A percentile compares a stretch with the other conserved stretches of the same genome.
Evolutionary conservation across 2,888 invertebrate genomes (phyloP).

Genomic region (Dicycla oo): DNA sequence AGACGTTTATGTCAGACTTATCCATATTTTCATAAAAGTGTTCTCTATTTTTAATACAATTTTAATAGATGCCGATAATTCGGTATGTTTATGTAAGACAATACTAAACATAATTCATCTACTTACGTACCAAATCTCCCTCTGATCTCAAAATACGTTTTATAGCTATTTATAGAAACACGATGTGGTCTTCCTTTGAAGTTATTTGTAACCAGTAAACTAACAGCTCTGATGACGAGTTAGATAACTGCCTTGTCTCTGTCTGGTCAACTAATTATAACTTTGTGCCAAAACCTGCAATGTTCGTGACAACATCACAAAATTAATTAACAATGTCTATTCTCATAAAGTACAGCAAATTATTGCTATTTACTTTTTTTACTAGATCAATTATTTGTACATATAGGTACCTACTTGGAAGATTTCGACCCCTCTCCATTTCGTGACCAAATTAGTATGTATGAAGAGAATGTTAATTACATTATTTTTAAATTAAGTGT

Average conservation of each 20-base stretch:
- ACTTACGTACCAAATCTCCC: constrained; percentile 47
- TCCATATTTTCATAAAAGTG: constrained; percentile 37
- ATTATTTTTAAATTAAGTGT: constrained; percentile 12
- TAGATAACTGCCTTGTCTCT: constrained; percentile 18
- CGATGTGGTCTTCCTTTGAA: constrained; percentile 60
- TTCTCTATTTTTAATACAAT: constrained; percentile 52
- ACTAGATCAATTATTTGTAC: constrained; percentile 22
- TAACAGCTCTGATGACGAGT: constrained; percentile 25
- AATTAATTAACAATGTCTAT: constrained; percentile 36
- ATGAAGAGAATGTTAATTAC: constrained; percentile 16
- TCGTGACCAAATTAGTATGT: constrained; percentile 57
- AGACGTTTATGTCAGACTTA: constrained; percentile 52
- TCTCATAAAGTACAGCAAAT: constrained; percentile 32
- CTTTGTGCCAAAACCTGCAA: constrained; percentile 46
- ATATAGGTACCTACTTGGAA: background rate
- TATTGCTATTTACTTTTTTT: constrained; percentile 42
- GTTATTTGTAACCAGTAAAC: constrained; percentile 43
- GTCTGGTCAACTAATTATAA: constrained; percentile 22
- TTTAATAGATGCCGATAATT: constrained; percentile 41
- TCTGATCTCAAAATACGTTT: constrained; percentile 64
- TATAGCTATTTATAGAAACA: constrained; percentile 50
- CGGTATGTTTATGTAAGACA: constrained; percentile 61
- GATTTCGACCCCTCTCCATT: constrained; percentile 37
- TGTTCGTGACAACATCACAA: constrained; percentile 39
- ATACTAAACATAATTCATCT: constrained; percentile 57